Conservation (phyloP, 2,797 vertebrate species). For the Myotis vivesi region DNA sequence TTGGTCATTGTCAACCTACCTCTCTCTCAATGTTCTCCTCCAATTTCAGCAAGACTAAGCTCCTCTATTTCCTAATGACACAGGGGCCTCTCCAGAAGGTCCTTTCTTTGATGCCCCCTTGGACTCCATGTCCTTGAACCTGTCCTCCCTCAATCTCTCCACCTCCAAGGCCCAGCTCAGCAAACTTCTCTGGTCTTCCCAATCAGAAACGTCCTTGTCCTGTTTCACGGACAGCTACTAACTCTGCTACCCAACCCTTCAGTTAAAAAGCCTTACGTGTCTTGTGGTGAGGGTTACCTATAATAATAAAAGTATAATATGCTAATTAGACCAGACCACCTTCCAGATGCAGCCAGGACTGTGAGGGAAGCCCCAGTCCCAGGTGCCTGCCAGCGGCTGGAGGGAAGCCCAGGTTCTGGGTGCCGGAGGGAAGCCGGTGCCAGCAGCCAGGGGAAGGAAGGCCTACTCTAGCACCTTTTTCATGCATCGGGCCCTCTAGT, state of each 20-base stretch:
- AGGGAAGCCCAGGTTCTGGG: no score
- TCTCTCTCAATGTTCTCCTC: background rate
- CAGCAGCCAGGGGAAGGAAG: no score
- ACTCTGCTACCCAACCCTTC: background rate
- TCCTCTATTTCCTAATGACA: background rate
- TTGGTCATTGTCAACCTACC: background rate
- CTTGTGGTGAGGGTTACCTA: background rate
- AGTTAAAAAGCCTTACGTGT: background rate
- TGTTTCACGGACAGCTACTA: background rate
- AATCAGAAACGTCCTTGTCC: background rate
- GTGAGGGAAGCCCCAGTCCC: no score
- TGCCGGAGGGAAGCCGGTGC: no score
- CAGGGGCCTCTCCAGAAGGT: no score
- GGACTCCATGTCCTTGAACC: background rate
- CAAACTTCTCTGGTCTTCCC: background rate
- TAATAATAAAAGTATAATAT: no score
- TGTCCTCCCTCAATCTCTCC: background rate
- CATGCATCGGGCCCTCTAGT: no score
- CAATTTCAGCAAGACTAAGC: background rate
- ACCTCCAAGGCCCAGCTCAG: background rate
- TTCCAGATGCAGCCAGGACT: no score
- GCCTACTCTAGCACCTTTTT: no score
- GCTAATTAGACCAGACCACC: no score
- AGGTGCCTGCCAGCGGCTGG: no score
- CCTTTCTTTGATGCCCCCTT: background rate